Evolutionary conservation across 2,797 vertebrate species (phyloP).

Genomic region (Mormyrops attenuatus): DNA sequence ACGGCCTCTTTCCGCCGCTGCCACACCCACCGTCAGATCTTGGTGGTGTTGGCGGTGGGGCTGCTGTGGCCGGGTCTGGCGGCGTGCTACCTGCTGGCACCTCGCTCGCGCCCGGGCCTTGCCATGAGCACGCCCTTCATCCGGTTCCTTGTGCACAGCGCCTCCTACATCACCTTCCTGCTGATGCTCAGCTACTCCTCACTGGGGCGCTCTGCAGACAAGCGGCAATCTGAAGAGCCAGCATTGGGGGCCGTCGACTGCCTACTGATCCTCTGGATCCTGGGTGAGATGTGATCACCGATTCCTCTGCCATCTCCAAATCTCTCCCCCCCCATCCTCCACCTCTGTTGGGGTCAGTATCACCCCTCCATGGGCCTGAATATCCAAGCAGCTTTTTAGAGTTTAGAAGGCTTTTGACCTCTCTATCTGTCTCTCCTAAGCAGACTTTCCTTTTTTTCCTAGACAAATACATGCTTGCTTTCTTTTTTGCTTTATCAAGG

Average conservation of each 20-base stretch:
- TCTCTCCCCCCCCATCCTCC: not conserved
- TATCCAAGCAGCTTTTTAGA: not conserved
- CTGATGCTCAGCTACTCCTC: not conserved
- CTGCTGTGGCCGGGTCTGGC: conserved; percentile 88
- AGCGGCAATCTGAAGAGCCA: not conserved
- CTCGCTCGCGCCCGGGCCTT: not conserved
- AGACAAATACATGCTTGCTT: not conserved
- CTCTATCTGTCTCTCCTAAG: not conserved
- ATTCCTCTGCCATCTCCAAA: not conserved
- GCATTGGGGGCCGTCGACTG: conserved; percentile 83
- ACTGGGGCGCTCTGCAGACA: not conserved
- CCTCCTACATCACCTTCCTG: not conserved
- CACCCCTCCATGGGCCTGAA: not conserved
- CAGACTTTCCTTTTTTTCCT: not conserved
- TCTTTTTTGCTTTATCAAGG: not conserved
- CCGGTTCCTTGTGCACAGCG: not conserved
- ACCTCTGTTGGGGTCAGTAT: not conserved
- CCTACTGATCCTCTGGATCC: conserved; percentile 45
- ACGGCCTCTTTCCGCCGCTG: conserved; percentile 91
- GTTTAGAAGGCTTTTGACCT: not conserved
- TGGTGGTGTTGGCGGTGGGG: conserved; percentile 83
- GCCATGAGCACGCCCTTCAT: not conserved
- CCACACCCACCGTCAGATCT: conserved; percentile 89
- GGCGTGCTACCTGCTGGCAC: conserved; percentile 32
- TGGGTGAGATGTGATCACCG: not conserved